These are phyloP conservation scores for Pristionchus mayeri DNA, from an alignment of 2,888 invertebrate genomes.

Conservation along the genomic window DNA sequence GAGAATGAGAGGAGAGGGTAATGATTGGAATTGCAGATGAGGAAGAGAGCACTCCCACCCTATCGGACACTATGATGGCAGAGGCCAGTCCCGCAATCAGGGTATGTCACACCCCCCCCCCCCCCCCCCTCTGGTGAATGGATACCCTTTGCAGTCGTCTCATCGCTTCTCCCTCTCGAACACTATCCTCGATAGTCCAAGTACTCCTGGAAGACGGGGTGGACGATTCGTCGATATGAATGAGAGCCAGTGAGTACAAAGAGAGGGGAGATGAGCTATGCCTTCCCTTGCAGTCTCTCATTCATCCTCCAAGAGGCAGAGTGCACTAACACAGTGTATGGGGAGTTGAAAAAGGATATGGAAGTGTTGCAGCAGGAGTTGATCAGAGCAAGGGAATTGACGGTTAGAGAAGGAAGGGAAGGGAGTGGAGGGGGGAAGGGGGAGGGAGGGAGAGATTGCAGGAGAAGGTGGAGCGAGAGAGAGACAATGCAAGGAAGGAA, in stretches of 20 bases:
- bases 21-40: not conserved
- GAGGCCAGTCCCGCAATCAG: not conserved
- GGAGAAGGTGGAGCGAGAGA: not conserved
- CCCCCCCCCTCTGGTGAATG: not conserved
- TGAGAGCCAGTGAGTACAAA: constrained; percentile 13
- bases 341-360: not conserved
- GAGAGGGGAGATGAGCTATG: no score
- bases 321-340: not conserved
- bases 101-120: not conserved
- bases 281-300: not conserved
- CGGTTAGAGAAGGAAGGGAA: not conserved
- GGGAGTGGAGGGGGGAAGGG: not conserved
- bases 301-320: not conserved
- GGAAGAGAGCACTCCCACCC: not conserved
- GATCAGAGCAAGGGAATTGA: not conserved
- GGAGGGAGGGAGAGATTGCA: not conserved
- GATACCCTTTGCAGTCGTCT: not conserved
- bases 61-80: not conserved
- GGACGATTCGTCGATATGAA: not conserved
- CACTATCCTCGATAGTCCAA: not conserved
- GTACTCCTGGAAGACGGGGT: not conserved
- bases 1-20: not conserved
- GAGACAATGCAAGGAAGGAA: constrained; percentile 11
- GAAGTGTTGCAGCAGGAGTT: not conserved
- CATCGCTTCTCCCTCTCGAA: not conserved